phyloP scores from a whole-genome alignment of 2,888 invertebrate species.

The Melieria picta region DNA sequence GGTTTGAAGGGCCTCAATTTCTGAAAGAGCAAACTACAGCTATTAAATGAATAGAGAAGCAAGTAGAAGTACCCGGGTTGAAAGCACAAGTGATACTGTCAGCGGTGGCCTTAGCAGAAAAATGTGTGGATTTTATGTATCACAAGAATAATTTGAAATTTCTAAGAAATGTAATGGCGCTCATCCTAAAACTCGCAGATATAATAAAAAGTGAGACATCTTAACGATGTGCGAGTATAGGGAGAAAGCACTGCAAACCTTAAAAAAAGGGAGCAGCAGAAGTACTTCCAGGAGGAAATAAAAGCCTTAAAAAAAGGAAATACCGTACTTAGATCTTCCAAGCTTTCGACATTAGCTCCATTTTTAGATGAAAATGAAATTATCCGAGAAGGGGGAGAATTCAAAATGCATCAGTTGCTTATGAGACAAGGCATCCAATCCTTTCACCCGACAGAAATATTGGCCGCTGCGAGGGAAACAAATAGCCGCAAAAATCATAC shows the following conservation, averaged over 20 bases:
- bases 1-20: no score
- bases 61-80: no score
- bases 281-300: constrained; percentile 9
- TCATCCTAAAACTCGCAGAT: constrained; percentile 1
- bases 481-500: no score
- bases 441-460: constrained; percentile 13
- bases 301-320: not conserved
- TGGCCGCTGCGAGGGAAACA: constrained; percentile 24
- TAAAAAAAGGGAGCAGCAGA: constrained; percentile 3
- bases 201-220: constrained; percentile 8
- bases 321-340: not conserved
- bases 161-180: constrained; percentile 6
- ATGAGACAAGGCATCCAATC: constrained; percentile 7
- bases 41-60: no score
- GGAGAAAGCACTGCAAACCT: no score
- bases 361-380: constrained; percentile 10
- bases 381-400: constrained; percentile 16
- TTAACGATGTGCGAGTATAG: no score
- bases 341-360: constrained; percentile 1
- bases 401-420: constrained; percentile 5
- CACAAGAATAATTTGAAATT: constrained; percentile 16
- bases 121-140: no score
- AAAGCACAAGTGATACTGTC: no score
- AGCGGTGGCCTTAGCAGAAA: no score
- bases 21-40: no score